Evolutionary conservation across 2,113 vertebrate genomes (phyloP), one percentile per base, ranked within the genome.

Genomic region (Lagenorhynchus albirostris): DNA sequence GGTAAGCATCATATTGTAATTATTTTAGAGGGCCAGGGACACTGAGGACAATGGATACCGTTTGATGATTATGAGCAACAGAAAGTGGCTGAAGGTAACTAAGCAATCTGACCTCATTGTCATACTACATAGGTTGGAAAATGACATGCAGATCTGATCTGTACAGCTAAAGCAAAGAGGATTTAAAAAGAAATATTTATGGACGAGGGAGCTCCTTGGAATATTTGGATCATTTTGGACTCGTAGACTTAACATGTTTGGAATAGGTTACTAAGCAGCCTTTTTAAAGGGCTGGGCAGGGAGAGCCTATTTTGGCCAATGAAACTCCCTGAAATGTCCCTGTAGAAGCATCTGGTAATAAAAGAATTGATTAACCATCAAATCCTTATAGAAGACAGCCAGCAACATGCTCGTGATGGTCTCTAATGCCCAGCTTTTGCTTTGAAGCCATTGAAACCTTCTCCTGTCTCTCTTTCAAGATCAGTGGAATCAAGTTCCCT

Each of bases 401-500:
- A 89, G 55, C 29, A 95, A 62, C 86, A 85, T 97, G 91, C 67
- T 98, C 71, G 55, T 31, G 94, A 65, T 95, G 95, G 95, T 97
- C 67, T 84, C 77, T 88, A 47, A 80, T 76, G 92, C 97, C 95
- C 95, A 97, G 63, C 68, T 96, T 96, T 98, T 96, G 60, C 83
- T 96, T 98, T 97, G 82, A 76, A 95, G 83, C 65, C 63, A 23
- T 21, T 95, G 95, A 63, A 86, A 97, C 76, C 47, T 94, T 98
- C 97, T 95, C 96, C 97, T 97, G 50, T 88, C 82, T 98, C 92
- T 95, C 33, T 89, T 96, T 87, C 55, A 83, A 97, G 80, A 80
- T 96, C 92, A 73, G 67, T 82, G 96, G 36, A 97, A 93, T 98
- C 84, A 97, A 81, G 73, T 97, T 98, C 84, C 82, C 89, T 98